phyloP scores from a whole-genome alignment of 2,888 invertebrate species.

The Liopterus haemorrhoidalis region DNA sequence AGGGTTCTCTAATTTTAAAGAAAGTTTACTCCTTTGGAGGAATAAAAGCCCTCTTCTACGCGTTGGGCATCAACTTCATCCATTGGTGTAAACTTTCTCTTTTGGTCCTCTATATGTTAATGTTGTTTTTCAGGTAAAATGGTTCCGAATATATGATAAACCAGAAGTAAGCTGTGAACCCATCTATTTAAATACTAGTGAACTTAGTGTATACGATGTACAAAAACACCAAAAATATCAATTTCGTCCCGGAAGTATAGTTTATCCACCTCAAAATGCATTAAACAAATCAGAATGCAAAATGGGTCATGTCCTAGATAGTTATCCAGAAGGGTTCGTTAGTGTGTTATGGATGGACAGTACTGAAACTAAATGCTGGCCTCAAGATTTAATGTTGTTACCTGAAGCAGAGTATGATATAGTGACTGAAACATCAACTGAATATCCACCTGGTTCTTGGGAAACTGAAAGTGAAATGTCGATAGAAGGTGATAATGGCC shows the following conservation, averaged over 20 bases:
- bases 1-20: too few relatives aligned
- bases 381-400: conserved; percentile 66
- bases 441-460: conserved; percentile 57
- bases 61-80: too few relatives aligned
- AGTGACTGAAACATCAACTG: conserved; percentile 14
- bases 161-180: too few relatives aligned
- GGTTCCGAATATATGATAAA: conserved; percentile 76
- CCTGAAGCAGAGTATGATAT: conserved; percentile 47
- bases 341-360: conserved; percentile 92
- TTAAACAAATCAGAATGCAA: conserved; percentile 34
- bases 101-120: too few relatives aligned
- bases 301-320: conserved; percentile 79
- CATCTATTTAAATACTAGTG: conserved; percentile 42
- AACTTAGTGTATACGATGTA: conserved; percentile 91
- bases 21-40: too few relatives aligned
- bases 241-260: conserved; percentile 86
- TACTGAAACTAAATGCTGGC: conserved; percentile 82
- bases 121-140: conserved; percentile 57
- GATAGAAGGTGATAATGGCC: conserved; percentile 49
- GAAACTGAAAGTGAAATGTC: conserved; percentile 68
- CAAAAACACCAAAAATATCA: conserved; percentile 93
- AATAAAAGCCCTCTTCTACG: too few relatives aligned
- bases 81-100: too few relatives aligned
- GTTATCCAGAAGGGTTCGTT: conserved; percentile 78
- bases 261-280: conserved; percentile 47